These are phyloP conservation scores for Tipula vernalis DNA, from an alignment of 2,888 invertebrate species.

Conservation along the genomic window DNA sequence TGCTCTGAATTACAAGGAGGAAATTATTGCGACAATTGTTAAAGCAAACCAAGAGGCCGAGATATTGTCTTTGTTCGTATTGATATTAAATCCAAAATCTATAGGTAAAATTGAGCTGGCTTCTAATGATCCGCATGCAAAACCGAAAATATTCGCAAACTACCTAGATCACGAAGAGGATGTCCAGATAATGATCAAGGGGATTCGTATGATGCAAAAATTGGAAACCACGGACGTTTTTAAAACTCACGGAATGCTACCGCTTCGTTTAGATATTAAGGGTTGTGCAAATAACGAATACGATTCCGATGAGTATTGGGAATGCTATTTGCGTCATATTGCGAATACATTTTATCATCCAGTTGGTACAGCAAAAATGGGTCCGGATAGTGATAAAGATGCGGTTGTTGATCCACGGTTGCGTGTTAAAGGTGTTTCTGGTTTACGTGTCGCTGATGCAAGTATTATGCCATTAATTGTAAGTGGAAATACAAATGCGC, in stretches of 20 bases:
- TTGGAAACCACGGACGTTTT: slow-evolving; percentile 20
- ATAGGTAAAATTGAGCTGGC: slow-evolving; percentile 41
- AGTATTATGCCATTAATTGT: slow-evolving; percentile 65
- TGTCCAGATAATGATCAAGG: slow-evolving; percentile 38
- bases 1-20: slow-evolving; percentile 5
- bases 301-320: slow-evolving; percentile 43
- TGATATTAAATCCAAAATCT: slow-evolving; percentile 37
- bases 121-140: slow-evolving; percentile 39
- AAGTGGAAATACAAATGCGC: slow-evolving; percentile 74
- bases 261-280: slow-evolving; percentile 14
- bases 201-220: slow-evolving; percentile 26
- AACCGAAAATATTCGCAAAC: slow-evolving; percentile 51
- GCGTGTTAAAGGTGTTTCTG: slow-evolving; percentile 47
- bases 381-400: slow-evolving; percentile 40
- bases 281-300: slow-evolving; percentile 23
- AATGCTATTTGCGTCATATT: slow-evolving; percentile 51
- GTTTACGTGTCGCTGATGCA: slow-evolving; percentile 58
- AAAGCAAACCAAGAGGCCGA: slow-evolving; percentile 19
- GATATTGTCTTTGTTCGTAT: slow-evolving; percentile 20
- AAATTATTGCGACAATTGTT: slow-evolving; percentile 13
- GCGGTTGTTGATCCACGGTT: slow-evolving; percentile 57
- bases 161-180: slow-evolving; percentile 49
- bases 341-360: slow-evolving; percentile 57
- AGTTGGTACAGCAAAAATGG: slow-evolving; percentile 60
- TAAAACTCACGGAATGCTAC: background rate